These are phyloP conservation scores for Lophius piscatorius DNA, from an alignment of 2,113 vertebrate genomes.

Conservation along the genomic window DNA sequence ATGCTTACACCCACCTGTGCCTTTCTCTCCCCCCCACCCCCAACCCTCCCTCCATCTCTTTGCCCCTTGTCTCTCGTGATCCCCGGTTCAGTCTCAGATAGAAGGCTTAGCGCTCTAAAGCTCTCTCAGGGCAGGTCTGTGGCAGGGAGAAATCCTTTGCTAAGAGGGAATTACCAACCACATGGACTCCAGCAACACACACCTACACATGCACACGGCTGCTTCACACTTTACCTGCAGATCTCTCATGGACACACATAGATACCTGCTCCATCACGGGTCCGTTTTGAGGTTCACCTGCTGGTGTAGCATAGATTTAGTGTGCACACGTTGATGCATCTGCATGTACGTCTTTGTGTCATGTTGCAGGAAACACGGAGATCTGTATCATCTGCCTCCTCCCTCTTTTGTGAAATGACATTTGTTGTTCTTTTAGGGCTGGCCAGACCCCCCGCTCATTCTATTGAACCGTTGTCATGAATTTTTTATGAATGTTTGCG, in stretches of 20 bases:
- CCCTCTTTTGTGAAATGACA: constrained; percentile 60
- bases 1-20: constrained; percentile 33
- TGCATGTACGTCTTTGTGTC: background rate
- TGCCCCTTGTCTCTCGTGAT: constrained; percentile 59
- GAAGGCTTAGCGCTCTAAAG: constrained; percentile 68
- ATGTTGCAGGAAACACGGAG: background rate
- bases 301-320: too few species aligned
- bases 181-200: constrained; percentile 38
- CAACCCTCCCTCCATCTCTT: constrained; percentile 35
- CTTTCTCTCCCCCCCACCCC: background rate
- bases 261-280: background rate
- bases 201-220: constrained; percentile 15
- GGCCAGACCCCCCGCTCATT: constrained; percentile 63
- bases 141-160: constrained; percentile 60
- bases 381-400: constrained; percentile 34
- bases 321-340: background rate
- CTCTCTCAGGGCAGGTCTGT: constrained; percentile 55
- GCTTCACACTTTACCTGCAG: background rate
- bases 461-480: constrained; percentile 71
- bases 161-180: constrained; percentile 70
- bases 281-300: too few species aligned
- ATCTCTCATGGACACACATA: background rate
- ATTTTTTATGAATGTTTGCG: constrained; percentile 78
- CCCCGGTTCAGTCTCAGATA: constrained; percentile 66
- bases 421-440: constrained; percentile 66